Conservation (phyloP, 1,140 invertebrate species). For the Diorhabda sublineata region DNA sequence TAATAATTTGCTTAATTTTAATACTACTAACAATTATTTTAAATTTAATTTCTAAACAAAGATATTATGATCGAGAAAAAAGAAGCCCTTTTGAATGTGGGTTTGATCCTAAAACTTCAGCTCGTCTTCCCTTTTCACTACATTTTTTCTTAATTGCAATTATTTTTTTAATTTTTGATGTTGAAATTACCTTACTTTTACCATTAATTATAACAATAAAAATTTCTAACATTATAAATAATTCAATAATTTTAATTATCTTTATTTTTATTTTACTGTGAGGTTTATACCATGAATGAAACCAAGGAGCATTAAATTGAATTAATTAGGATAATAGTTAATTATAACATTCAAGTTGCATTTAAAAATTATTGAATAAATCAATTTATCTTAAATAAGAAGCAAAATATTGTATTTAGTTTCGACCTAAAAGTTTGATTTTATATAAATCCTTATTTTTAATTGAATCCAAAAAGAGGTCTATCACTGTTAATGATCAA, state of each 20-base stretch:
- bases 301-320: conserved; percentile 58
- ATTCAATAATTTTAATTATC: conserved; percentile 44
- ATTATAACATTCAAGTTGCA: conserved; percentile 61
- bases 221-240: conserved; percentile 44
- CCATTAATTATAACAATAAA: conserved; percentile 49
- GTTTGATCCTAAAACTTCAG: conserved; percentile 54
- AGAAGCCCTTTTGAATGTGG: conserved; percentile 59
- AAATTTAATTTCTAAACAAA: conserved; percentile 54
- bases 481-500: too few species aligned
- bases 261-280: conserved; percentile 55
- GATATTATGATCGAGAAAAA: conserved; percentile 55
- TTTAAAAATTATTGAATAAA: conserved; percentile 42
- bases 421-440: conserved; percentile 21
- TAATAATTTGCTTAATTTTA: conserved; percentile 46
- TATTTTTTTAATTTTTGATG: conserved; percentile 65
- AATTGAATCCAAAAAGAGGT: too few species aligned
- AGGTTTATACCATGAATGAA: conserved; percentile 59
- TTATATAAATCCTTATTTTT: too few species aligned
- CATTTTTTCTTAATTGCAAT: conserved; percentile 57
- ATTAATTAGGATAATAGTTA: conserved; percentile 57
- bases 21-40: conserved; percentile 51
- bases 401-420: conserved; percentile 23
- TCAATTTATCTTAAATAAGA: too few species aligned
- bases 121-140: conserved; percentile 58
- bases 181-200: conserved; percentile 57